Evolutionary conservation across 2,888 invertebrate genomes (phyloP).

Genomic region (Ashinkailepas kermadecensis): DNA sequence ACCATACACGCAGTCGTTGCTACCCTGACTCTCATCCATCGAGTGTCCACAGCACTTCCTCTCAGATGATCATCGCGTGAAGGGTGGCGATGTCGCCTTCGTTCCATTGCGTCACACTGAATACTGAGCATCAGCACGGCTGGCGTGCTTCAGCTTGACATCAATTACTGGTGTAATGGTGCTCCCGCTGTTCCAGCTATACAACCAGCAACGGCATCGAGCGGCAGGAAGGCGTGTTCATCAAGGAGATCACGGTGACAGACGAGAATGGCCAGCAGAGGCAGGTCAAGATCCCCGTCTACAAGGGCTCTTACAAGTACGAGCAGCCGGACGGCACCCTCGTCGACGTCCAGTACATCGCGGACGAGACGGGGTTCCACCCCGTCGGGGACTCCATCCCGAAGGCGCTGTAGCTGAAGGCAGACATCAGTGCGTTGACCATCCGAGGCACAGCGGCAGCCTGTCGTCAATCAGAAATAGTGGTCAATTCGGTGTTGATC

Average conservation of each 20-base stretch:
- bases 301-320: conserved; percentile 25
- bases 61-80: not conserved
- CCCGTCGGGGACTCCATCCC: conserved; percentile 26
- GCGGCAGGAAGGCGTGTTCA: conserved; percentile 10
- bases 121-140: not conserved
- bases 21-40: too few relatives aligned
- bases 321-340: conserved; percentile 27
- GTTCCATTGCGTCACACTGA: not conserved
- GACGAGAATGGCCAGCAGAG: not conserved
- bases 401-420: not conserved
- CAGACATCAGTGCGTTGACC: too few relatives aligned
- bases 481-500: too few relatives aligned
- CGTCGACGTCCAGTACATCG: conserved; percentile 27
- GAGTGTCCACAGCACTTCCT: too few relatives aligned
- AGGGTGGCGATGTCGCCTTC: not conserved
- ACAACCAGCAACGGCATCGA: not conserved
- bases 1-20: too few relatives aligned
- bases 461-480: too few relatives aligned
- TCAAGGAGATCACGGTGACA: conserved; percentile 12
- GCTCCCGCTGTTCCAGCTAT: not conserved
- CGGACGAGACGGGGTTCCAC: conserved; percentile 28
- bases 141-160: not conserved
- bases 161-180: not conserved
- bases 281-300: not conserved
- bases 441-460: too few relatives aligned